phyloP scores from a whole-genome alignment of 1,140 invertebrate species.

The Vollenhovia emeryi region DNA sequence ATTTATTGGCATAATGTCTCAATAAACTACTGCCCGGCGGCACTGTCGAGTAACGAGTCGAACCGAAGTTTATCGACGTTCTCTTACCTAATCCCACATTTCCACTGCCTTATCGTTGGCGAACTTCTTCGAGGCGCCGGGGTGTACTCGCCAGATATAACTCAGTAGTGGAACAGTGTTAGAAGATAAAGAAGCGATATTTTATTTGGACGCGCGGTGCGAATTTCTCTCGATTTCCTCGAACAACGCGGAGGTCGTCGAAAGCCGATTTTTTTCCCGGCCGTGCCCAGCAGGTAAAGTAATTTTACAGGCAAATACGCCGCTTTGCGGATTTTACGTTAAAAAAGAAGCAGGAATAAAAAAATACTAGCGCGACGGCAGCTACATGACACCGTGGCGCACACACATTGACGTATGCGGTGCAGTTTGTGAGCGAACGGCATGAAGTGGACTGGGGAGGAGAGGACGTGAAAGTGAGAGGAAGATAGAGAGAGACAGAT shows the following conservation, averaged over 20 bases:
- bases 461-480: background rate
- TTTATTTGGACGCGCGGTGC: slow-evolving; percentile 27
- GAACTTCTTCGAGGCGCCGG: slow-evolving; percentile 45
- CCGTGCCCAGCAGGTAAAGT: slow-evolving; percentile 27
- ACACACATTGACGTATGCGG: slow-evolving; percentile 50
- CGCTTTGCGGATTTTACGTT: slow-evolving; percentile 51
- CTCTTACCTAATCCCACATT: slow-evolving; percentile 58
- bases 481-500: background rate
- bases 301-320: slow-evolving; percentile 59
- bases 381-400: slow-evolving; percentile 41
- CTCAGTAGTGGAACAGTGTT: slow-evolving; percentile 43
- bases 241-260: slow-evolving; percentile 1
- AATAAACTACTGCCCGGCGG: slow-evolving; percentile 38
- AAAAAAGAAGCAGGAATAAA: slow-evolving; percentile 26
- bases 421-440: slow-evolving; percentile 48
- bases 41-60: slow-evolving; percentile 46
- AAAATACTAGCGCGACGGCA: slow-evolving; percentile 42
- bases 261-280: slow-evolving; percentile 24
- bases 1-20: slow-evolving; percentile 41
- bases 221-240: slow-evolving; percentile 57
- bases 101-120: slow-evolving; percentile 52
- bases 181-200: slow-evolving; percentile 51
- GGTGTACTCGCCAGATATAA: slow-evolving; percentile 51
- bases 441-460: slow-evolving; percentile 39
- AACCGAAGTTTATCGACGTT: slow-evolving; percentile 55